Evolutionary conservation across 2,797 vertebrate species (phyloP), one percentile per base, ranked within the genome.

Genomic region (Leptoclinus maculatus): DNA sequence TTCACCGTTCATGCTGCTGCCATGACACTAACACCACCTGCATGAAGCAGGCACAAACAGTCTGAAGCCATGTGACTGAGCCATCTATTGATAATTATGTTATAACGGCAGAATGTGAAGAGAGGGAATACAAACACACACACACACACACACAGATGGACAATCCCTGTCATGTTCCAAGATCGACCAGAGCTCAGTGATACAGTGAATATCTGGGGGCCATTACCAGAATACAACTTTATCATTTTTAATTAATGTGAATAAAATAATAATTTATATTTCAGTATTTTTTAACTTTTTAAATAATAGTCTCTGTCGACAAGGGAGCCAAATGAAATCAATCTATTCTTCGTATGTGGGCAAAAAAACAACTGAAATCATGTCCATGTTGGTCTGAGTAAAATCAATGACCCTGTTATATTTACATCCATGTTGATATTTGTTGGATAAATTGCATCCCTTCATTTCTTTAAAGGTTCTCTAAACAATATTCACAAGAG

Each of bases 1-100:
- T 98, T 98, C 88, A 97, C 96, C 0, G 94, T 99, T 71, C 95
- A 98, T 23, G 95, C 97, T 7, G 97, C 98, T 2, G 96, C 95
- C 11, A 95, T 75, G 69, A 98, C 96, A 0, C 94, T 99, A 32
- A 92, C 78, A 1, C 87, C 76, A 2, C 90, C 93, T 27, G 90
- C 91, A 60, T 94, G 86, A 93, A 62, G 68, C 49, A 34, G 21
- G n/a, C 47, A 71, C 11, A 41, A 21, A 23, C 17, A n/a, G 34
- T 60, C 29, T 27, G 6, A 56, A 58, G 41, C 36, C 11, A 11
- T 2, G 45, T 49, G 16, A 73, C 2, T 7, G n/a, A 60, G 39
- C 21, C 17, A 4, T 27, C n/a, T 7, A 17, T 8, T 62, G 45
- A 62, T 25, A 29, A 8, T 39, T 12, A 57, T 29, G 19, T 57